Conservation (phyloP, 2,113 vertebrate species). For the Nicator chloris region DNA sequence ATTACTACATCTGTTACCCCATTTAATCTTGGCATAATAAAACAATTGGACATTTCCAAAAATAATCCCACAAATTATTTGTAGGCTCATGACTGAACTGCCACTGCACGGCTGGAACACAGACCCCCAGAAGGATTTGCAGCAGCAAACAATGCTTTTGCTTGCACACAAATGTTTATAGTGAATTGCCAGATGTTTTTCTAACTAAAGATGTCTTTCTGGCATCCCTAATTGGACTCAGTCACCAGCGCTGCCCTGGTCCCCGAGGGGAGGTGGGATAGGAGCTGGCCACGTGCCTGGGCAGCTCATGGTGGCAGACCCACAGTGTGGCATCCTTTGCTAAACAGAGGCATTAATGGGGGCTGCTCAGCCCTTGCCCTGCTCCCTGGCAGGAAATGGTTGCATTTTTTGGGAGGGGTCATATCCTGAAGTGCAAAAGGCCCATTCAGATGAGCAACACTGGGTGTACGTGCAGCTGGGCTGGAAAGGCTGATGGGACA, state of each 20-base stretch:
- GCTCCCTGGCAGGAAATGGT: background rate
- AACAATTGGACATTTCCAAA: constrained; percentile 24
- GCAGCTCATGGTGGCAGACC: background rate
- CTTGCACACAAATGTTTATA: background rate
- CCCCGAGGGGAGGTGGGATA: rapidly evolving
- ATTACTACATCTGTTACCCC: constrained; percentile 57
- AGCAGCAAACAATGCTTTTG: background rate
- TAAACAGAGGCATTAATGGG: background rate
- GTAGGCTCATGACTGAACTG: background rate
- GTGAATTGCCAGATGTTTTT: background rate
- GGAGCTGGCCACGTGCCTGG: background rate
- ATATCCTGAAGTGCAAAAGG: background rate
- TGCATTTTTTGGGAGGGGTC: background rate
- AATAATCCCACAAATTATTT: background rate
- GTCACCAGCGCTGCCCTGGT: background rate
- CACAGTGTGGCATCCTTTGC: rapidly evolving
- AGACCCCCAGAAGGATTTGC: background rate
- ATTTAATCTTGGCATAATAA: constrained; percentile 30
- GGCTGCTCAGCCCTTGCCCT: background rate
- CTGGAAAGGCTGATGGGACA: background rate
- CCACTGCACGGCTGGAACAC: background rate
- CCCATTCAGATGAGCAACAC: rapidly evolving
- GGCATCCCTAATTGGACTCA: background rate
- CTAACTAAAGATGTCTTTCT: background rate
- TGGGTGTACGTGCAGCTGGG: rapidly evolving